Base-by-base conservation (phyloP, 1,140 invertebrate species). In the Laupala kohalensis region DNA sequence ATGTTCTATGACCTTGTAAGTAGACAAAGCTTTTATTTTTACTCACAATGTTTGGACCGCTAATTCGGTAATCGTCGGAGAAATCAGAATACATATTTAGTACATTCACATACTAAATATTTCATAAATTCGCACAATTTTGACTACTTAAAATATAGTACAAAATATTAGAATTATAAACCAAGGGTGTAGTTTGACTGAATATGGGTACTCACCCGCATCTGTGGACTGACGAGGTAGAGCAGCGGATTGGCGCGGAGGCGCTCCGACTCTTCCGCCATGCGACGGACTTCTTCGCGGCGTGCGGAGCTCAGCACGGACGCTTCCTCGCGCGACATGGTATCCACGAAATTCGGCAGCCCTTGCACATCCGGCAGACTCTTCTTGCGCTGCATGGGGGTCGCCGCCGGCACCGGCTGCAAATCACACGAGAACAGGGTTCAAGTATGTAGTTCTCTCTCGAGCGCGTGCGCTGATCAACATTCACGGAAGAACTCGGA, bases 271-370 rank as follows among this genome's bases (percentile, higher is more conserved):
- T 97, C 91, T 80, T 98, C 95, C 76, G 92, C 87, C 83, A 96
- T 90, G 74, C 92, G 86, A 76, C 96, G 88, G 68, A 97, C 85
- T 81, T 97, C 95, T 81, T 99, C 96, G 73, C 97, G 87, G 71
- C 96, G 87, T 73, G 94, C 91, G 70, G 92, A 95, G 75, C 95
- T 95, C 75, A 99, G 85, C 19, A 90, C 88, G 69, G 95, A 95
- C 6, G 96, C 95, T 83, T 99, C 96, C 83, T 98, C 95, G 70
- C 97, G 86, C 15, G 93, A 91, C 89, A 98, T 93, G 53, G 91
- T 86, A 71, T 88, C 88, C 5, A 89, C 88, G 72, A 89, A 86
- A 71, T 86, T 86, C 26, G 92, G 91, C 78, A 93, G 86, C 70
- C 88, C 89, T 73, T 90, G 92, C 78, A 91, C 92, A 81, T 99